Base-by-base conservation (phyloP, 1,140 invertebrate genomes). In the Ostrea denselamellosa region DNA sequence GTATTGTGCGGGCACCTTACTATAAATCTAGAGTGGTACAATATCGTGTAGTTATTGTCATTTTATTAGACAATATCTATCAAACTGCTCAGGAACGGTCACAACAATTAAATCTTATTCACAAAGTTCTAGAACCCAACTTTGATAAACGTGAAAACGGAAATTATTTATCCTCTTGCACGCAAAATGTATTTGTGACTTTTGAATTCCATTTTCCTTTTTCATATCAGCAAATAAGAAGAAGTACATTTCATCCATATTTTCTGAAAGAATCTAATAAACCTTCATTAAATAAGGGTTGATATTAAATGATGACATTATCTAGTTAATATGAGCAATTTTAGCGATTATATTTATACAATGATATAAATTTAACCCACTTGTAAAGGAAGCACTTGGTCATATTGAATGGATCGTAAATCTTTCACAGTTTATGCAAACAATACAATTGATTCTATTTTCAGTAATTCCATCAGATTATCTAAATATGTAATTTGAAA, bases 401-500 rank as follows among this genome's bases (percentile, higher is more conserved):
- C 14, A 77, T 77, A 44, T 28, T 77, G 68, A 77, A 77, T 77
- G 68, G 68, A 77, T 34, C 68, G 25, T 77, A 77, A 77, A 77
- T 77, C 68, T 77, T 77, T 77, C 28, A 34, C 68, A 77, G 68
- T 77, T 25, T 34, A 77, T 77, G 68, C 28, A 77, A 77, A 77
- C 68, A 77, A 77, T 28, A 77, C 25, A 77, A 77, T 25, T 77
- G 28, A 25, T 77, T 77, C 68, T 77, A 77, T 44, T 77, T 77
- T 8, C 68, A 14, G 68, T 25, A 9, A 14, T 9, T 77, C 28
- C 7, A 77, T 77, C 68, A 77, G 68, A 77, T 77, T 77, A 77
- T 77, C 68, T 77, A 77, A 28, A 77, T 77, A 34, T 77, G 68
- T 77, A 77, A 77, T 77, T 77, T 34, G 68, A 77, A 77, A 10